Conservation (phyloP, 2,113 vertebrate species). For the Eudorcas thomsonii region DNA sequence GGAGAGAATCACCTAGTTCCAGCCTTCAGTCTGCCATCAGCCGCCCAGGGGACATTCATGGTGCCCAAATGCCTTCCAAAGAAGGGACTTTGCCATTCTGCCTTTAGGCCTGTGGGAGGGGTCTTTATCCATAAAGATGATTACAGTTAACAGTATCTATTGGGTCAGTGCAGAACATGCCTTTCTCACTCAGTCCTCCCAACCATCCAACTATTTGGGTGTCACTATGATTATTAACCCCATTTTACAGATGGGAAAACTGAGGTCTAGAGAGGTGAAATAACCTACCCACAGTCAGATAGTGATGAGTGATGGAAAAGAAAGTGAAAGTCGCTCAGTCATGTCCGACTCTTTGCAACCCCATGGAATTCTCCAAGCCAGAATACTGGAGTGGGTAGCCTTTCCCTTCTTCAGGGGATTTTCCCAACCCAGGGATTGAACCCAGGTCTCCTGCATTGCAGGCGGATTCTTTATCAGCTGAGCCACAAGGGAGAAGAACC, state of each 20-base stretch:
- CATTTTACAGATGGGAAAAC: background rate
- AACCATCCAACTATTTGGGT: background rate
- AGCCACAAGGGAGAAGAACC: background rate
- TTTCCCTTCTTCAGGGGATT: background rate
- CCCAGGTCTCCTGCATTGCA: background rate
- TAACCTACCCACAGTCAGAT: background rate
- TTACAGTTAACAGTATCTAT: background rate
- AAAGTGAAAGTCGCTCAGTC: background rate
- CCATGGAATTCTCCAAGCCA: background rate
- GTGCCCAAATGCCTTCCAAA: background rate
- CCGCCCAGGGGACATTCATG: background rate
- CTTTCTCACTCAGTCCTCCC: background rate
- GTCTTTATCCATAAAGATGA: background rate
- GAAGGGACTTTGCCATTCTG: background rate
- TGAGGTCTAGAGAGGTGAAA: background rate
- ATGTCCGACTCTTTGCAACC: rapidly evolving
- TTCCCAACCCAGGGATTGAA: background rate
- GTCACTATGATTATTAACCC: background rate
- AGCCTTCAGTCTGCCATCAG: background rate
- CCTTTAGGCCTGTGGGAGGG: background rate
- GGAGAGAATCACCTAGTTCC: background rate
- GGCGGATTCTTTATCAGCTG: background rate
- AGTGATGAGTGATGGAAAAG: background rate
- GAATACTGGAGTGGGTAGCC: background rate
- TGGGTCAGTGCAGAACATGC: background rate